phyloP scores from a whole-genome alignment of 1,140 invertebrate species.

The Trichonephila clavata region DNA sequence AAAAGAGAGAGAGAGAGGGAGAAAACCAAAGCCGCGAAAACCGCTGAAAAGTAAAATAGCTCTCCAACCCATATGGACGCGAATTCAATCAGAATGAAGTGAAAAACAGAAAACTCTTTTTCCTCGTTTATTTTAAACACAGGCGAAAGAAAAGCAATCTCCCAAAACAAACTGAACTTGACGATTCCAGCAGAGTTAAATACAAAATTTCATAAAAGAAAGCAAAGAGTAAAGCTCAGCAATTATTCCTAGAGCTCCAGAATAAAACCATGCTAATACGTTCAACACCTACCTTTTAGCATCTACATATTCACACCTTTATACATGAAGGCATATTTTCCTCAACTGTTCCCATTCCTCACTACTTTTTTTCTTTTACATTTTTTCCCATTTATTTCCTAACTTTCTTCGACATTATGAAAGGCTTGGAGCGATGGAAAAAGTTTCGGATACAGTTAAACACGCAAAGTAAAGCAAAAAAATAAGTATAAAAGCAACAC shows the following conservation, averaged over 20 bases:
- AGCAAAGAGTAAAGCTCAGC: conserved; percentile 14
- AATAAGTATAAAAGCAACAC: neutral
- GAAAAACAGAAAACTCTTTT: neutral
- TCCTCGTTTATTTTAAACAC: neutral
- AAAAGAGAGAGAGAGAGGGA: too few species aligned
- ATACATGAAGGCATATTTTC: conserved; percentile 4
- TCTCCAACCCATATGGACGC: neutral
- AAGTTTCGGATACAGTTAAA: conserved; percentile 36
- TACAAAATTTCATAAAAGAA: conserved; percentile 2
- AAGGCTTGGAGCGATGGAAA: conserved; percentile 40
- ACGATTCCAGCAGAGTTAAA: conserved; percentile 12
- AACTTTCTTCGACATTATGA: conserved; percentile 49
- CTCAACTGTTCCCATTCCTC: neutral
- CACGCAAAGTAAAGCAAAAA: conserved; percentile 17
- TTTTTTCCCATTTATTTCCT: conserved; percentile 22
- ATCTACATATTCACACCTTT: conserved; percentile 36
- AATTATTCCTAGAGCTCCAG: conserved; percentile 13
- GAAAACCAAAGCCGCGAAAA: too few species aligned
- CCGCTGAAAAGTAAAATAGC: too few species aligned
- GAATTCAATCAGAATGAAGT: conserved; percentile 6
- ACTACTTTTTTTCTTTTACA: neutral
- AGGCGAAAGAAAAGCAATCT: neutral
- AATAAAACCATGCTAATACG: conserved; percentile 35
- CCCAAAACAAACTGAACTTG: neutral
- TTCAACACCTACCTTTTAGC: conserved; percentile 14